phyloP scores from a whole-genome alignment of 2,888 invertebrate genomes.

The Tipula helvola region DNA sequence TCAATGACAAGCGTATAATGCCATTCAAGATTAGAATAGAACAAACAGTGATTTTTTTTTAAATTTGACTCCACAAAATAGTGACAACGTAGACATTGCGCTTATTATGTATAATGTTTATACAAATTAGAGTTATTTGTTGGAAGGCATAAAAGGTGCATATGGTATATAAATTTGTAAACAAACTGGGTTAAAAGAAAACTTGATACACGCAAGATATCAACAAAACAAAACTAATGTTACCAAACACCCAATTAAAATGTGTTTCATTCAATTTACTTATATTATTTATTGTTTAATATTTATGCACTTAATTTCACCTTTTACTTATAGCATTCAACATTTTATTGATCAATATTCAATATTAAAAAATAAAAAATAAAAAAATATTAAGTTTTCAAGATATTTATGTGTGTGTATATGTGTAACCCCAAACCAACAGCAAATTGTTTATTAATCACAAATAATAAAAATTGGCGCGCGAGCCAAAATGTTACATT shows the following conservation, averaged over 20 bases:
- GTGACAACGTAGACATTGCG: too few relatives aligned
- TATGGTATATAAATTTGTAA: neutral
- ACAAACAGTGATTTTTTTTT: too few relatives aligned
- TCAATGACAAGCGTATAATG: too few relatives aligned
- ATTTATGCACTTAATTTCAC: neutral
- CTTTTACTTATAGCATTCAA: neutral
- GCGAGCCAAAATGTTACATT: neutral
- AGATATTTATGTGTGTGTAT: neutral
- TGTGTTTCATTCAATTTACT: neutral
- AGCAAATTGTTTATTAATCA: neutral
- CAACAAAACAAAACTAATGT: neutral
- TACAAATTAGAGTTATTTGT: too few relatives aligned
- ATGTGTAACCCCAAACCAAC: neutral
- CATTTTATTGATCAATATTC: neutral
- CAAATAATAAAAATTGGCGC: constrained; percentile 4
- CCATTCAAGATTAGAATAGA: too few relatives aligned
- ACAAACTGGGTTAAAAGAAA: neutral
- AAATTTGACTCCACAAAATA: too few relatives aligned
- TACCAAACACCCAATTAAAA: neutral
- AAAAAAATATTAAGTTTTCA: neutral
- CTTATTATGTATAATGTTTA: too few relatives aligned
- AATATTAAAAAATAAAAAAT: neutral
- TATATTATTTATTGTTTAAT: neutral
- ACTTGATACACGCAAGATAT: neutral
- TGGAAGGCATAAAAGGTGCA: neutral